Conservation (phyloP, 2,797 vertebrate species). For the Rousettus madagascariensis region DNA sequence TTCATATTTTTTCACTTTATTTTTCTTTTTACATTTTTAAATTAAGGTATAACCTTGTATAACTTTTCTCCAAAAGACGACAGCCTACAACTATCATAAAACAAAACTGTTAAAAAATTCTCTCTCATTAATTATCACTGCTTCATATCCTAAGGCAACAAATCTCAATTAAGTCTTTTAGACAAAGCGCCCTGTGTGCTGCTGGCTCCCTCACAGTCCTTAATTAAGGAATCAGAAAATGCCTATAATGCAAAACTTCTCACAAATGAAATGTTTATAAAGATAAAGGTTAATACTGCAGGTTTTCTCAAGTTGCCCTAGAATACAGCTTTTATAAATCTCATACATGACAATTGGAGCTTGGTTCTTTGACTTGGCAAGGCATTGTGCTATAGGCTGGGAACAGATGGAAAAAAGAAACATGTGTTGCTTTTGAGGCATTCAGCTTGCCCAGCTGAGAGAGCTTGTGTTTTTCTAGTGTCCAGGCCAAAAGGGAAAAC, state of each 20-base stretch:
- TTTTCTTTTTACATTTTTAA: slow-evolving; percentile 64
- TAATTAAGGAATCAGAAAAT: slow-evolving; percentile 55
- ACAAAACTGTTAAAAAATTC: slow-evolving; percentile 42
- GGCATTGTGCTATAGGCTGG: not conserved
- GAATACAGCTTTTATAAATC: not conserved
- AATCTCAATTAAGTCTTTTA: slow-evolving; percentile 64
- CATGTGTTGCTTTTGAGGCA: not conserved
- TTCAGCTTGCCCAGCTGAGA: not conserved
- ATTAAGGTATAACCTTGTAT: slow-evolving; percentile 52
- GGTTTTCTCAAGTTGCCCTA: not conserved
- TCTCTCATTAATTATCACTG: slow-evolving; percentile 64
- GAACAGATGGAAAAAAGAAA: not conserved
- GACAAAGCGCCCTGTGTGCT: slow-evolving; percentile 34
- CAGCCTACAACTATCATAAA: slow-evolving; percentile 57
- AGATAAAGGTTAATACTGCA: not conserved
- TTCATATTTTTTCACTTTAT: slow-evolving; percentile 57
- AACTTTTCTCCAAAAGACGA: slow-evolving; percentile 59
- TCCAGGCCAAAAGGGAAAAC: not conserved
- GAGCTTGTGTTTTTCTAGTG: not conserved
- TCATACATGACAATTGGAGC: not conserved
- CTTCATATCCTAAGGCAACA: slow-evolving; percentile 54
- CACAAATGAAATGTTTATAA: slow-evolving; percentile 28
- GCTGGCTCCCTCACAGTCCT: not conserved
- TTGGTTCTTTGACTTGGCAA: not conserved
- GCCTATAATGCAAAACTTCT: slow-evolving; percentile 39